phyloP scores from a whole-genome alignment of 2,113 vertebrate genomes.

The Hydrolagus affinis region DNA sequence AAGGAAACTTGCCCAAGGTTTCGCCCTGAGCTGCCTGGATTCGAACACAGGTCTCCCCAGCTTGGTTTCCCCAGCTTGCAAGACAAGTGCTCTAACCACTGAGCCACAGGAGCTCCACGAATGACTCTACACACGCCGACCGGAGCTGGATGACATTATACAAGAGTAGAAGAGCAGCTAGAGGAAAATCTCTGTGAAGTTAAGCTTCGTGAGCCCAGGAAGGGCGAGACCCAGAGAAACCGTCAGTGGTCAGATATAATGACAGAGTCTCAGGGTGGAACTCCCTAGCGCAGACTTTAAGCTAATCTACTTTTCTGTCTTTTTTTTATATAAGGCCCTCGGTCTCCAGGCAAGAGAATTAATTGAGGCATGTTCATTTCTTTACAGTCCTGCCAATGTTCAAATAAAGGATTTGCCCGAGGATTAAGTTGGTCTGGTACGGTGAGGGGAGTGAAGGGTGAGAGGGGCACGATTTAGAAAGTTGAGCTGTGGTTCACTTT shows the following conservation, averaged over 20 bases:
- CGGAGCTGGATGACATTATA: constrained; percentile 33
- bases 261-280: constrained; percentile 34
- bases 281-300: neutral
- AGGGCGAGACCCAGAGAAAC: constrained; percentile 37
- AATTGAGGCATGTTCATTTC: neutral
- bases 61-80: no score
- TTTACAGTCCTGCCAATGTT: neutral
- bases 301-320: constrained; percentile 31
- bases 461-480: neutral
- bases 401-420: neutral
- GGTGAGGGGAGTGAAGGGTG: neutral
- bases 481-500: neutral
- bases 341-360: neutral
- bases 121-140: neutral
- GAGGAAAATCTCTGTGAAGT: constrained; percentile 36
- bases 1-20: no score
- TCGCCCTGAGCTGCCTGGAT: no score
- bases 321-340: no score
- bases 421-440: neutral
- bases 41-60: no score
- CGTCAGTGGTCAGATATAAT: constrained; percentile 35
- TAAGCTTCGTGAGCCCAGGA: constrained; percentile 40
- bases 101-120: no score
- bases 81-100: no score
- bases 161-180: constrained; percentile 1